Conservation (phyloP, 2,797 vertebrate species). For the Enteromius thamalakanensis region DNA sequence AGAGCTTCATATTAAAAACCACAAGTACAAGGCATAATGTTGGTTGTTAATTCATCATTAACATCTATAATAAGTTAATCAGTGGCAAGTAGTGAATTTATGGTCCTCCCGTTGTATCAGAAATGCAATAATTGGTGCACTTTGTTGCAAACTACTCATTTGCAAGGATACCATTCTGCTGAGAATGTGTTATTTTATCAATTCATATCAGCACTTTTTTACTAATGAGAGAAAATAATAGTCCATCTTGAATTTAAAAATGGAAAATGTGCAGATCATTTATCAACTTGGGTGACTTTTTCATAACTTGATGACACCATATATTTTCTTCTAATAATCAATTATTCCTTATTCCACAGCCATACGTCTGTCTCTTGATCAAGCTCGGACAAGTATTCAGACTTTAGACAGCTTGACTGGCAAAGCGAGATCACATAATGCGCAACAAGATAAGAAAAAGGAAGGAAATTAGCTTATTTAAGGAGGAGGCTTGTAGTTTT, state of each 20-base stretch:
- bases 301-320: background rate
- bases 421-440: too few species aligned
- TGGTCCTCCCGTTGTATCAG: background rate
- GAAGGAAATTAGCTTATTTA: too few species aligned
- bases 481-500: too few species aligned
- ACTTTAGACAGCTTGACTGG: too few species aligned
- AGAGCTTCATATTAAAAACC: background rate
- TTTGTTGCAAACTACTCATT: slow-evolving; percentile 29
- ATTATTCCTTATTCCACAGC: background rate
- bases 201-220: slow-evolving; percentile 14
- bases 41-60: slow-evolving; percentile 34
- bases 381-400: too few species aligned
- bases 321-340: slow-evolving; percentile 2
- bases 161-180: slow-evolving; percentile 7
- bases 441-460: too few species aligned
- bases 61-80: slow-evolving; percentile 19
- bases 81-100: slow-evolving; percentile 26
- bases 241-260: background rate
- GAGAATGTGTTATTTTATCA: slow-evolving; percentile 4
- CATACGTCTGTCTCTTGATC: background rate
- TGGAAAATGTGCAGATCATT: background rate
- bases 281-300: background rate
- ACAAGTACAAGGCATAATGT: slow-evolving; percentile 1
- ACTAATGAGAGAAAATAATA: slow-evolving; percentile 21
- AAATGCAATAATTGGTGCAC: slow-evolving; percentile 35